Evolutionary conservation across 2,797 vertebrate species (phyloP), one percentile per base, ranked within the genome.

Genomic region (Argyrosomus regius): DNA sequence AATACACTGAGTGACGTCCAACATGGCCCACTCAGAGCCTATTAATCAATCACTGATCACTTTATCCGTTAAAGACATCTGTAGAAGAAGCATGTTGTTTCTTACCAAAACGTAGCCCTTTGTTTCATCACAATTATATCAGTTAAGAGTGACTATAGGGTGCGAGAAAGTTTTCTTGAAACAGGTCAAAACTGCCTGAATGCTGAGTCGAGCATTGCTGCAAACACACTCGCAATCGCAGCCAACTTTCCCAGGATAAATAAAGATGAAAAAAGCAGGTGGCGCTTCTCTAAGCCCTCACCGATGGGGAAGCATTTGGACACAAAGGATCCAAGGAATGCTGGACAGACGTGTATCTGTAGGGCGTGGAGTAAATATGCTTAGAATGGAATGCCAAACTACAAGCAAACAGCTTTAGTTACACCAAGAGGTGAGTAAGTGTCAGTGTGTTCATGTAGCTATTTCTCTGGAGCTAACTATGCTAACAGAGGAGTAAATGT

Each of bases 331-430:
- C 87, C 70, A 6, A 85, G 78, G 82, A 88, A 91, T 82, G 85
- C 80, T 45, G 24, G 61, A 68, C 75, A 77, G 77, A 88, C 66
- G 50, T 56, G 69, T 56, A 62, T 79, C 26, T 52, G 71, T 43
- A 53, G 85, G 90, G 87, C 18, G 80, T 87, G 89, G 84, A 84
- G 86, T 90, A 91, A 92, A 91, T 88, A 90, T 24, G 63, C 83
- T 76, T 43, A 72, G 68, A 75, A 57, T 69, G 86, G 88, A 90
- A 92, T 86, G 84, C 72, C 78, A 88, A 86, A 86, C 75, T 87
- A 80, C 79, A 86, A 81, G 74, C 77, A 87, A 77, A 83, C 69
- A 77, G 56, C 49, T 39, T 69, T 12, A 5, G 52, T 49, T 69
- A 22, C 61, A 75, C 81, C 67, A 77, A 66, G 45, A 78, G 70